These are phyloP conservation scores for Australoheros scitulus DNA, from an alignment of 2,113 vertebrate species.

Conservation along the genomic window DNA sequence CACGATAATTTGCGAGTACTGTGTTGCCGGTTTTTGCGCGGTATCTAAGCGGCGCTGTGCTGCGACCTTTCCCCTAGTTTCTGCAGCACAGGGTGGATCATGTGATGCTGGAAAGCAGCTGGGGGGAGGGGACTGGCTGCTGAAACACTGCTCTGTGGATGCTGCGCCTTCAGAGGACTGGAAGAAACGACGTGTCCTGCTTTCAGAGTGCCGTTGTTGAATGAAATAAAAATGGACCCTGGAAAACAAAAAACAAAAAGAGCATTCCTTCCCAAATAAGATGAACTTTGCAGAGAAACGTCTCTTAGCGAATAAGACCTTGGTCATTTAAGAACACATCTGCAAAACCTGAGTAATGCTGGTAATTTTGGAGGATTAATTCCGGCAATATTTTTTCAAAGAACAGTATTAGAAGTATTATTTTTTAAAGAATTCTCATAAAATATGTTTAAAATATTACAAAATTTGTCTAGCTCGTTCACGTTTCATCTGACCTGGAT, in stretches of 20 bases:
- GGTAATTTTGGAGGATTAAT: background rate
- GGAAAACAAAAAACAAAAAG: background rate
- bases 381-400: background rate
- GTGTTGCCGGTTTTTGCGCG: slow-evolving; percentile 1
- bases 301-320: background rate
- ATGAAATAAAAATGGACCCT: background rate
- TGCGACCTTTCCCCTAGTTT: slow-evolving; percentile 84
- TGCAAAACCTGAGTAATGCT: background rate
- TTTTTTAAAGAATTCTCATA: background rate
- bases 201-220: slow-evolving; percentile 20
- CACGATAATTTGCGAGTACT: background rate
- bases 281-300: background rate
- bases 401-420: background rate
- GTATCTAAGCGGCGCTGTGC: slow-evolving; percentile 52
- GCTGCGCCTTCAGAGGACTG: slow-evolving; percentile 24
- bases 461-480: background rate
- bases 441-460: background rate
- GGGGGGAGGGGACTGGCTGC: slow-evolving; percentile 66
- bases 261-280: background rate
- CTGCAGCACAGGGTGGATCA: slow-evolving; percentile 72
- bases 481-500: background rate
- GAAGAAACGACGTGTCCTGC: slow-evolving; percentile 40
- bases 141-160: slow-evolving; percentile 31
- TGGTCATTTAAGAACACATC: background rate
- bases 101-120: slow-evolving; percentile 67